phyloP scores from a whole-genome alignment of 2,113 vertebrate genomes.

The Sander vitreus region DNA sequence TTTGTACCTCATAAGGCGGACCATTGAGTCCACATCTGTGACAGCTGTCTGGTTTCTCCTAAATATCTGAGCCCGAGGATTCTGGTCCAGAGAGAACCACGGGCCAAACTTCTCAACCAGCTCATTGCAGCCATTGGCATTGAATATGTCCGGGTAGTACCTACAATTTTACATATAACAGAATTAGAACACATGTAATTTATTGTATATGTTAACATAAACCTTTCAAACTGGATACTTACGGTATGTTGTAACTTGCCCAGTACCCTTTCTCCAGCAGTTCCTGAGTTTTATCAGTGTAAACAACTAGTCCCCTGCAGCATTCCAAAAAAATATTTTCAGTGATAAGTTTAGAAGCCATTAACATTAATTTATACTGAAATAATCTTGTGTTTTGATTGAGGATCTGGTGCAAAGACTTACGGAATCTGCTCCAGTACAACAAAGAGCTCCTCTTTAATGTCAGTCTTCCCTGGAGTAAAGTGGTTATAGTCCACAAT shows the following conservation, averaged over 20 bases:
- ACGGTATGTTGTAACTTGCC: slow-evolving; percentile 98
- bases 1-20: slow-evolving; percentile 92
- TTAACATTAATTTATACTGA: not conserved
- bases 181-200: not conserved
- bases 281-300: slow-evolving; percentile 86
- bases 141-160: slow-evolving; percentile 91
- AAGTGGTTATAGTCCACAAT: slow-evolving; percentile 93
- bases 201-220: not conserved
- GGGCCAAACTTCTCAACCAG: slow-evolving; percentile 90
- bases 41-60: slow-evolving; percentile 90
- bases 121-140: slow-evolving; percentile 87
- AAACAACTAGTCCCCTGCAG: slow-evolving; percentile 84
- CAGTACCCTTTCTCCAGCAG: slow-evolving; percentile 91
- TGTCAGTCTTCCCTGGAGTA: slow-evolving; percentile 68
- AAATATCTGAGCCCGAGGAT: slow-evolving; percentile 94
- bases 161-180: slow-evolving; percentile 69
- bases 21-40: slow-evolving; percentile 89
- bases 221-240: slow-evolving; percentile 64
- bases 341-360: not conserved
- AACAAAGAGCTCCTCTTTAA: slow-evolving; percentile 82
- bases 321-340: slow-evolving; percentile 12
- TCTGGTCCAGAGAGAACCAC: slow-evolving; percentile 92
- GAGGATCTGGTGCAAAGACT: slow-evolving; percentile 63
- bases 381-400: slow-evolving; percentile 1
- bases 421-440: slow-evolving; percentile 97